Conservation (phyloP, 2,888 invertebrate species). For the Sepiola atlantica region DNA sequence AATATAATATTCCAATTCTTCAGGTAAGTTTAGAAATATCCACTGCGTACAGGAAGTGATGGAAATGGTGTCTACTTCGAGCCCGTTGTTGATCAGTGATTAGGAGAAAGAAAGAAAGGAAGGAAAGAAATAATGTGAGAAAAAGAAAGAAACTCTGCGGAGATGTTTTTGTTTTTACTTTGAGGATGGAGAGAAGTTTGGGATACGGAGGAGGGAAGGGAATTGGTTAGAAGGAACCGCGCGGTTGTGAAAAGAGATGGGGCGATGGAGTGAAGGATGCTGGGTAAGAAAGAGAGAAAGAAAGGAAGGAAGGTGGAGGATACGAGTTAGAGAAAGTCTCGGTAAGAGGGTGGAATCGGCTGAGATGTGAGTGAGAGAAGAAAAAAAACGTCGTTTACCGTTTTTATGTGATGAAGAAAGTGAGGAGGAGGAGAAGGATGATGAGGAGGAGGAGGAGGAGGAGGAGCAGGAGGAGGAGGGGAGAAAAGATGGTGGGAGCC, state of each 20-base stretch:
- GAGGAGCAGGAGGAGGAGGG: background rate
- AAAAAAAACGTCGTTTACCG: background rate
- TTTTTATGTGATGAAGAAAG: background rate
- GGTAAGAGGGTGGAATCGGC: background rate
- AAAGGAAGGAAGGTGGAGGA: background rate
- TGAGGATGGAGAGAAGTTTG: background rate
- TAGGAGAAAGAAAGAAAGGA: background rate
- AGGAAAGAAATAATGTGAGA: too few relatives aligned
- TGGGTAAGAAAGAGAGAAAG: background rate
- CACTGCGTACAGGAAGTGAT: background rate
- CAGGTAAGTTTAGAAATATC: background rate
- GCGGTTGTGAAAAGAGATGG: background rate
- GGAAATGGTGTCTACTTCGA: background rate
- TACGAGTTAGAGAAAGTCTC: too few relatives aligned
- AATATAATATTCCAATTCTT: background rate
- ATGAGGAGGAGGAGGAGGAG: background rate
- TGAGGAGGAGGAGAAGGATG: background rate
- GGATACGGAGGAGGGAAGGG: background rate
- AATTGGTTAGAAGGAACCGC: background rate
- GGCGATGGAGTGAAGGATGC: background rate
- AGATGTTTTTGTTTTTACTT: background rate
- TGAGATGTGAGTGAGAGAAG: background rate
- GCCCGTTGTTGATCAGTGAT: background rate
- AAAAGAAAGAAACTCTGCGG: background rate
- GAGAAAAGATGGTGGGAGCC: fast-evolving